Percentiles rank a stretch among this genome's conserved stretches.
These are phyloP conservation scores for Sinotaia quadrata DNA, from an alignment of 2,888 invertebrate genomes.

Conservation along the genomic window DNA sequence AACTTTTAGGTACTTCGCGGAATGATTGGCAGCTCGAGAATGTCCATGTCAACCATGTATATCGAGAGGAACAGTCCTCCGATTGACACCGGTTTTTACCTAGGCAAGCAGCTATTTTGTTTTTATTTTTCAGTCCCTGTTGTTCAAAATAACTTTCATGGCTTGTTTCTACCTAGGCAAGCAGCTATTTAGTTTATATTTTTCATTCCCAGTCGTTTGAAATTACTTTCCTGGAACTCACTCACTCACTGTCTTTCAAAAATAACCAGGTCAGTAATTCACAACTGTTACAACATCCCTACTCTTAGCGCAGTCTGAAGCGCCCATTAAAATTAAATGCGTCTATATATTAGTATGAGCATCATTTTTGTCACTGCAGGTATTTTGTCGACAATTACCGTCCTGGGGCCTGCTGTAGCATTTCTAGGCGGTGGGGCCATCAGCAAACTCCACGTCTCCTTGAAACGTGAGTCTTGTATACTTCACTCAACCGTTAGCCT, in stretches of 20 bases:
- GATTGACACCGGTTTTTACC: constrained; percentile 12
- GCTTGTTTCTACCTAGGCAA: neutral
- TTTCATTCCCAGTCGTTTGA: no score
- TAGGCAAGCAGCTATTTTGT: neutral
- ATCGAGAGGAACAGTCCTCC: neutral
- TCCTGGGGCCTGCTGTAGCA: constrained; percentile 17
- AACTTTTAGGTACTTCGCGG: constrained; percentile 11
- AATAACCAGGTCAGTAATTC: no score
- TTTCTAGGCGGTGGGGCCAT: constrained; percentile 17
- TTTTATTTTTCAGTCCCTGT: neutral
- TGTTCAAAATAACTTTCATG: neutral
- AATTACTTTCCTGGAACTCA: no score
- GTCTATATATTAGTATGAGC: neutral
- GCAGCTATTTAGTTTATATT: neutral
- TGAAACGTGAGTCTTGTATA: constrained; percentile 10
- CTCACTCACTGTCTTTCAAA: no score
- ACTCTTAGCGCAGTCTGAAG: no score
- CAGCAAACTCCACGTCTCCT: constrained; percentile 19
- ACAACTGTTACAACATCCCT: no score
- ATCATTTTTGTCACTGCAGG: neutral
- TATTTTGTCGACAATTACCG: neutral
- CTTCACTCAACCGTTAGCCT: neutral
- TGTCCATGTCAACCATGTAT: constrained; percentile 3
- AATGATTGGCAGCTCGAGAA: neutral
- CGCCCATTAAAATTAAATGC: no score